Conservation (phyloP, 2,888 invertebrate species). For the Blastobasis adustella region DNA sequence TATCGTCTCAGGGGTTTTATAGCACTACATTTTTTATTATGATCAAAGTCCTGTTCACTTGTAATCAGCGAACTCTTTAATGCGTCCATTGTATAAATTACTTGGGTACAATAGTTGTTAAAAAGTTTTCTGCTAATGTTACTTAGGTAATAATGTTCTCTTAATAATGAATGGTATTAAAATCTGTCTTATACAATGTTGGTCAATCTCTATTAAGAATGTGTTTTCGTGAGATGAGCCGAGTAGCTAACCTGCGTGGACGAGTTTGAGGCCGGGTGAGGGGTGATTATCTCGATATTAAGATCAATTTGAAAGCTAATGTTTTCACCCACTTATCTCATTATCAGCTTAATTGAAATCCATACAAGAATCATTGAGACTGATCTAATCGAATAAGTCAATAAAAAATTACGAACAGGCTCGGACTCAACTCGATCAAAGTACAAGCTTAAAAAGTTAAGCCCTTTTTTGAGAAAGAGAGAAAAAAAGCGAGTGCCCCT, state of each 20-base stretch:
- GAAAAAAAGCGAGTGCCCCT: constrained; percentile 60
- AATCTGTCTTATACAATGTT: too few relatives aligned
- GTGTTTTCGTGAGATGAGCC: too few relatives aligned
- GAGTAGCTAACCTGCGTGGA: too few relatives aligned
- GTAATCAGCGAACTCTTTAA: constrained; percentile 25
- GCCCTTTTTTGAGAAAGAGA: constrained; percentile 53
- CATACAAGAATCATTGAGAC: constrained; percentile 67
- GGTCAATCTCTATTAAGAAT: too few relatives aligned
- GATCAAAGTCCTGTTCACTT: constrained; percentile 39
- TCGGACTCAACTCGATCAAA: constrained; percentile 55
- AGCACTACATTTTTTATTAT: constrained; percentile 51
- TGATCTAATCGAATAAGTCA: constrained; percentile 67
- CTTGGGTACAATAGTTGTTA: neutral
- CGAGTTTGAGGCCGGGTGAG: too few relatives aligned
- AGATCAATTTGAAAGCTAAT: constrained; percentile 1
- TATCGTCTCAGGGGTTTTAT: constrained; percentile 57
- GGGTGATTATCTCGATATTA: neutral
- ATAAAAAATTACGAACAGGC: constrained; percentile 63
- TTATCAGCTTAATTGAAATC: constrained; percentile 65
- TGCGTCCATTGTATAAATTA: constrained; percentile 22
- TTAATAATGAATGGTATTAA: too few relatives aligned
- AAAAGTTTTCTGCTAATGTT: too few relatives aligned
- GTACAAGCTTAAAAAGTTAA: constrained; percentile 66
- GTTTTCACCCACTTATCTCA: constrained; percentile 56
- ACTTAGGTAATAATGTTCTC: too few relatives aligned